Conservation (phyloP, 2,888 invertebrate genomes). For the Calameuta idolon region DNA sequence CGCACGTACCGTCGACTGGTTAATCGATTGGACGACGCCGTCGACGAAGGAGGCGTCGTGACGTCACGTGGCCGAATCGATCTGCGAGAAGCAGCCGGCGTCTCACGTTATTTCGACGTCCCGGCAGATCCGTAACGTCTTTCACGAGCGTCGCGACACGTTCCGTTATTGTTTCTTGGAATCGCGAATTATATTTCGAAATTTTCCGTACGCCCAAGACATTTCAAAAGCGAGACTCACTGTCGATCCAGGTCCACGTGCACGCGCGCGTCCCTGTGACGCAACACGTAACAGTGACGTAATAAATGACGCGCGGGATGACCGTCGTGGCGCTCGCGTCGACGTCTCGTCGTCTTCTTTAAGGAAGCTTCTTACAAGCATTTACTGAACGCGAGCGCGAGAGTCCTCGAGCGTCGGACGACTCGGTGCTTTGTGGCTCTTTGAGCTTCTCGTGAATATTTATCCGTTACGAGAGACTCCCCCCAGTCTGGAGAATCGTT, state of each 20-base stretch:
- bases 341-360: conserved; percentile 23
- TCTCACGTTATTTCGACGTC: neutral
- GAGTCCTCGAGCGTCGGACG: neutral
- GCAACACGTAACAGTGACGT: conserved; percentile 38
- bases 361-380: conserved; percentile 1
- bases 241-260: conserved; percentile 28
- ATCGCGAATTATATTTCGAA: neutral
- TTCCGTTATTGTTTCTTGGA: neutral
- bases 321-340: conserved; percentile 39
- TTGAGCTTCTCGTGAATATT: neutral
- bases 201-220: neutral
- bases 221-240: neutral
- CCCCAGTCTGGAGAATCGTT: neutral
- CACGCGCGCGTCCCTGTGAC: conserved; percentile 37
- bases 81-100: conserved; percentile 56
- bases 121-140: neutral
- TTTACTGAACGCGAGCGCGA: neutral
- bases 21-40: conserved; percentile 64
- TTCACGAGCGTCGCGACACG: neutral
- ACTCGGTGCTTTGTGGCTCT: neutral
- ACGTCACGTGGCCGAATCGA: conserved; percentile 62
- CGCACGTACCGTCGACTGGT: neutral
- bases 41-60: conserved; percentile 58
- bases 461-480: neutral
- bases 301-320: neutral